Evolutionary conservation across 35 echinoderm and acorn worm genomes (phyloP).

Genomic region (Ophioderma brevispina): DNA sequence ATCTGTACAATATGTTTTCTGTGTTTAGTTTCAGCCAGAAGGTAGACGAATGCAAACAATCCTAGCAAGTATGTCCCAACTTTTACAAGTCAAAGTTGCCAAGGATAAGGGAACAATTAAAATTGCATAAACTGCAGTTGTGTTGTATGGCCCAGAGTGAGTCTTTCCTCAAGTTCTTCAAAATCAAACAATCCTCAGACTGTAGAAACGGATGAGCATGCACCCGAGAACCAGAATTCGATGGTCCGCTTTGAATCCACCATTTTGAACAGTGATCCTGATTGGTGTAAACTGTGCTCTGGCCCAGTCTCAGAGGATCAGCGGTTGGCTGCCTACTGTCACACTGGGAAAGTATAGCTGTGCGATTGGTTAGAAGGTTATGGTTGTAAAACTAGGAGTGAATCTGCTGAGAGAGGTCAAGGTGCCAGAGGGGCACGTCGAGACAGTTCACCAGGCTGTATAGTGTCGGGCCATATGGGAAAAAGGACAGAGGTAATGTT

Average conservation of each 20-base stretch:
- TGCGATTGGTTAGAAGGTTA: slow-evolving; percentile 51
- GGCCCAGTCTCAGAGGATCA: background rate
- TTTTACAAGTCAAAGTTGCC: background rate
- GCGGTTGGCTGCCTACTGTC: slow-evolving; percentile 59
- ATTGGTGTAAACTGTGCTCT: background rate
- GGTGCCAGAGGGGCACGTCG: slow-evolving; percentile 3
- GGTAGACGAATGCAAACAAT: background rate
- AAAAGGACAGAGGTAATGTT: slow-evolving; percentile 54
- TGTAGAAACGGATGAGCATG: background rate
- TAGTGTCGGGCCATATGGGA: slow-evolving; percentile 29
- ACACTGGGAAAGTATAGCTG: slow-evolving; percentile 64
- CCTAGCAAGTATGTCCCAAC: background rate
- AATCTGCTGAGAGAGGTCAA: slow-evolving; percentile 23
- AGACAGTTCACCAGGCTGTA: slow-evolving; percentile 59
- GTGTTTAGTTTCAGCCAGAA: background rate
- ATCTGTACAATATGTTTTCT: background rate
- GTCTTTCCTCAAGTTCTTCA: background rate
- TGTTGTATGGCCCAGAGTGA: background rate
- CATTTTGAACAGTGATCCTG: background rate
- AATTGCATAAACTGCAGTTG: background rate
- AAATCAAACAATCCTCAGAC: slow-evolving; percentile 11
- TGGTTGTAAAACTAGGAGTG: slow-evolving; percentile 35
- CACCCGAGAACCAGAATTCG: slow-evolving; percentile 21
- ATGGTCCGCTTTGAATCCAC: background rate
- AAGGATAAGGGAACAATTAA: background rate